Conservation (phyloP, 64 coral and sea anemone genomes). For the Stylophora pistillata region DNA sequence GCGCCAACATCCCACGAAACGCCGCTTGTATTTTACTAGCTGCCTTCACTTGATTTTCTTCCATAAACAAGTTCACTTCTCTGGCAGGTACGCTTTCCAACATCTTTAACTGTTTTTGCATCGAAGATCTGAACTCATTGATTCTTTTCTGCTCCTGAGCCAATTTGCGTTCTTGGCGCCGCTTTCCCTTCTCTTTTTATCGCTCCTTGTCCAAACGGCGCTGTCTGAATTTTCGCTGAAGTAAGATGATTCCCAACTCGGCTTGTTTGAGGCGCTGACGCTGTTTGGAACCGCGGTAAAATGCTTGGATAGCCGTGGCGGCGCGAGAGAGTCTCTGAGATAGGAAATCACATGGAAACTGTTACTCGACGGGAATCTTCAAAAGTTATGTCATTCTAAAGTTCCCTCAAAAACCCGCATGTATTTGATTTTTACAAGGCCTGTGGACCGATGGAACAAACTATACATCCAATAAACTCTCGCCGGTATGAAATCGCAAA, state of each 20-base stretch:
- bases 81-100: conserved; percentile 80
- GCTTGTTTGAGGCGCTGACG: conserved; percentile 54
- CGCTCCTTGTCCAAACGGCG: conserved; percentile 55
- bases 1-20: conserved; percentile 65
- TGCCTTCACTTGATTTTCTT: conserved; percentile 65
- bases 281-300: conserved; percentile 64
- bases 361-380: neutral
- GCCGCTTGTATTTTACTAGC: conserved; percentile 82
- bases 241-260: conserved; percentile 60
- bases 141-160: conserved; percentile 68
- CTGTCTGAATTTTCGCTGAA: conserved; percentile 80
- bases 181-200: conserved; percentile 34
- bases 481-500: too few species aligned
- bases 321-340: conserved; percentile 65
- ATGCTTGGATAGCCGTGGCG: conserved; percentile 79
- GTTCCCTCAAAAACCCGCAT: too few species aligned
- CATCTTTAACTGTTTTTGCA: conserved; percentile 88
- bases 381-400: too few species aligned
- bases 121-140: conserved; percentile 71
- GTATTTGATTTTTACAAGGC: too few species aligned
- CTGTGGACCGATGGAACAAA: too few species aligned
- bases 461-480: too few species aligned
- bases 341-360: conserved; percentile 1
- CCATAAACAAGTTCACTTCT: conserved; percentile 83
- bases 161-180: conserved; percentile 33